Conservation (phyloP, 2,113 vertebrate genomes). For the Brachirus orientalis region DNA sequence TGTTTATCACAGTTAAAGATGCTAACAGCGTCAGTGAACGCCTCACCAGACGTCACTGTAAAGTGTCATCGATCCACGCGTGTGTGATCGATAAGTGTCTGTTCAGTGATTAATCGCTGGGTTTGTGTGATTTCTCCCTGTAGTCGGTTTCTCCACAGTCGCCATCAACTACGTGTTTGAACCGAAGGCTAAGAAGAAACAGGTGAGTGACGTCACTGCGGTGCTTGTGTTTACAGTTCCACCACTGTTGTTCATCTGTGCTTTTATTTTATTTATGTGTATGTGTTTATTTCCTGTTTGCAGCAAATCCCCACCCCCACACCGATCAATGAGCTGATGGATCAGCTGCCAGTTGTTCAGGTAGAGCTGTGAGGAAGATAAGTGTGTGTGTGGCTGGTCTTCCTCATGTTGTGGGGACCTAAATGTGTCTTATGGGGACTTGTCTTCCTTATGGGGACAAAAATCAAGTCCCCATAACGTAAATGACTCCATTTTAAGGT, state of each 20-base stretch:
- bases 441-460: too few species aligned
- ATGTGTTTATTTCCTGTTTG: slow-evolving; percentile 21
- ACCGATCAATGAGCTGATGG: slow-evolving; percentile 67
- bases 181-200: slow-evolving; percentile 69
- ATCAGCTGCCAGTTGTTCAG: slow-evolving; percentile 77
- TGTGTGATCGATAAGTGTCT: not conserved
- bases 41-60: too few species aligned
- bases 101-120: not conserved
- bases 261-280: slow-evolving; percentile 11
- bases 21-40: not conserved
- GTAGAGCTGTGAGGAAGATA: slow-evolving; percentile 31
- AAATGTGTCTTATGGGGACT: too few species aligned
- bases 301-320: slow-evolving; percentile 74
- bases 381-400: not conserved
- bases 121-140: not conserved
- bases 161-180: slow-evolving; percentile 80
- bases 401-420: too few species aligned
- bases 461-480: too few species aligned
- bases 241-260: too few species aligned
- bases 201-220: slow-evolving; percentile 56
- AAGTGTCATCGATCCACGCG: not conserved
- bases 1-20: too few species aligned
- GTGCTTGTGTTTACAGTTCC: slow-evolving; percentile 12
- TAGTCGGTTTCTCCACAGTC: slow-evolving; percentile 83
- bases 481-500: too few species aligned